phyloP scores from a whole-genome alignment of 2,113 vertebrate genomes.

The Calyptommatus sinebrachiatus region DNA sequence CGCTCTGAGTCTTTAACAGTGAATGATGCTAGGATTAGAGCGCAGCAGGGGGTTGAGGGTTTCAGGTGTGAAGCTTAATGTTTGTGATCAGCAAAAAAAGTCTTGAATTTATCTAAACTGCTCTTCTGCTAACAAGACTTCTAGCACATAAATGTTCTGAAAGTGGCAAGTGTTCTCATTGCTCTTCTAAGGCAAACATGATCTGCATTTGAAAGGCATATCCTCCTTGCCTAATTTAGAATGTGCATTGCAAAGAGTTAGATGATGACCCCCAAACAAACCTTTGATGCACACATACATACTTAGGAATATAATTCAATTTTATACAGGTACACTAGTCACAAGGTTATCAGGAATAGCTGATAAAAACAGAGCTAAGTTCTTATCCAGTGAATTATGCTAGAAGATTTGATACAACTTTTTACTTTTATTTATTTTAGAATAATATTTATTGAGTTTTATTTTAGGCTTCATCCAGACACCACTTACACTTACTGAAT shows the following conservation, averaged over 20 bases:
- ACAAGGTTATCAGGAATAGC: conserved; percentile 36
- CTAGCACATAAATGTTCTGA: conserved; percentile 86
- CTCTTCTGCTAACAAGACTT: conserved; percentile 89
- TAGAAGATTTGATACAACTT: not conserved
- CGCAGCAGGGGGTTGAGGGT: conserved; percentile 82
- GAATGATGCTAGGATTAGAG: conserved; percentile 91
- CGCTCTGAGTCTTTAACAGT: conserved; percentile 82
- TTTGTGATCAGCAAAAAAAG: conserved; percentile 85
- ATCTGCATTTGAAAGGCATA: conserved; percentile 85
- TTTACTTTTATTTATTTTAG: not conserved
- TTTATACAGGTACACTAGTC: conserved; percentile 29
- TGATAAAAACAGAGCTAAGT: conserved; percentile 42
- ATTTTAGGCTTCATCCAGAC: too few species aligned
- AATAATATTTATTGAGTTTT: too few species aligned
- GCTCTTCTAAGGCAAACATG: conserved; percentile 84
- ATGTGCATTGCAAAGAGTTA: conserved; percentile 79
- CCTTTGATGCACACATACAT: conserved; percentile 30
- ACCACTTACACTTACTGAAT: too few species aligned
- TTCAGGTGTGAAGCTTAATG: conserved; percentile 91
- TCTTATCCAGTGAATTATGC: conserved; percentile 44
- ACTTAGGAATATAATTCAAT: conserved; percentile 12
- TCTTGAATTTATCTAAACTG: conserved; percentile 88
- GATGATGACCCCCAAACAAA: conserved; percentile 76
- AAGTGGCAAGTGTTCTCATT: conserved; percentile 85
- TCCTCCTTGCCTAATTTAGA: conserved; percentile 79